These are phyloP conservation scores for Malaclemys terrapin DNA, from an alignment of 2,113 vertebrate genomes.

Conservation along the genomic window DNA sequence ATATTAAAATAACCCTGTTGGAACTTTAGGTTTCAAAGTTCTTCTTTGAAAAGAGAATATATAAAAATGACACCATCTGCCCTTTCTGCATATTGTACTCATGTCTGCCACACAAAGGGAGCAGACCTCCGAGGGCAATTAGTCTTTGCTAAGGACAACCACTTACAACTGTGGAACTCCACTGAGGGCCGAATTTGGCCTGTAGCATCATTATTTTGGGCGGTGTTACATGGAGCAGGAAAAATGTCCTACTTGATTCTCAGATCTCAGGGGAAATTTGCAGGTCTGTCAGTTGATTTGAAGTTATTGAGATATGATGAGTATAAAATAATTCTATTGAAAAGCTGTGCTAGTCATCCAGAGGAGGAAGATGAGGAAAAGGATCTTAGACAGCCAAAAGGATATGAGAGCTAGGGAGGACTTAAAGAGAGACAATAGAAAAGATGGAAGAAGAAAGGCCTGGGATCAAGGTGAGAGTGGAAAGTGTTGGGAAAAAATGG, in stretches of 20 bases:
- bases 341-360: neutral
- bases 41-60: neutral
- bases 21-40: neutral
- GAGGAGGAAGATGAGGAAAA: neutral
- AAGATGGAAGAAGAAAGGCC: neutral
- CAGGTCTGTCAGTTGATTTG: neutral
- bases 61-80: neutral
- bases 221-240: neutral
- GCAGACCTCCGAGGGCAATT: neutral
- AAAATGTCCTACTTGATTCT: neutral
- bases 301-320: neutral
- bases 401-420: neutral
- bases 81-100: neutral
- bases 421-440: neutral
- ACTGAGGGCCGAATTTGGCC: neutral
- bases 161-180: neutral
- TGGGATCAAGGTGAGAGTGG: neutral
- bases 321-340: neutral
- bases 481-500: neutral
- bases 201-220: neutral
- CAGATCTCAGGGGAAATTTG: rapidly evolving
- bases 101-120: neutral
- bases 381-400: neutral
- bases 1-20: rapidly evolving
- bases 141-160: neutral